Evolutionary conservation across 2,113 vertebrate species (phyloP), one percentile per base, ranked within the genome.

Genomic region (Hylia prasina): DNA sequence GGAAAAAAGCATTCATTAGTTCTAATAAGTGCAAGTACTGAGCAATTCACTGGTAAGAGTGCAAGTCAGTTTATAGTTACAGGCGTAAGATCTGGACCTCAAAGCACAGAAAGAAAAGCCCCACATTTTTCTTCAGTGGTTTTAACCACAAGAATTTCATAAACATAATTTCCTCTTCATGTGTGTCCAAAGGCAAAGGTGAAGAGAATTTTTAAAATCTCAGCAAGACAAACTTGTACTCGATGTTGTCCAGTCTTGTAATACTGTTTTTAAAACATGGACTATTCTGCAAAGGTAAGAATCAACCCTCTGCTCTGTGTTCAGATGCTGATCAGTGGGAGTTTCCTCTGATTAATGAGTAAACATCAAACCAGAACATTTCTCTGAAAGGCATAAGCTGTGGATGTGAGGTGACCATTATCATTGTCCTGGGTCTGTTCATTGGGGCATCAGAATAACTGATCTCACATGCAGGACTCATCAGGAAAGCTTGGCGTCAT

Each of bases 121-220:
- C 9, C 23, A 65, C 13, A 31, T 79, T 90, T 72, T 94, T 60
- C 15, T 73, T 81, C 93, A 75, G 65, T 82, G 24, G 31, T 90
- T 87, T 25, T 72, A 82, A 86, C 82, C 9, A 0, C 73, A 93
- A 86, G 25, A 72, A 82, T 91, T 89, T 94, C 86, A 80, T 75
- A 90, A 84, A 56, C 15, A 25, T 61, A n/a, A 53, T 93, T 95
- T 94, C 30, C 40, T 91, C 72, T 95, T 94, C 88, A 82, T 76
- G 70, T 87, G 73, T 64, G 50, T 92, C 45, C 75, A 96, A 88
- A 93, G 78, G 60, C 48, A 92, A 94, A 89, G 61, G 75, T 81
- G 75, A 91, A 86, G 65, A 95, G 50, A 91, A 87, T 77, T 91
- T 89, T 84, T 80, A 69, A 72, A 76, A 80, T 85, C 45, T 84